Base-by-base conservation (phyloP, 2,888 invertebrate species). In the Callosobruchus maculatus region DNA sequence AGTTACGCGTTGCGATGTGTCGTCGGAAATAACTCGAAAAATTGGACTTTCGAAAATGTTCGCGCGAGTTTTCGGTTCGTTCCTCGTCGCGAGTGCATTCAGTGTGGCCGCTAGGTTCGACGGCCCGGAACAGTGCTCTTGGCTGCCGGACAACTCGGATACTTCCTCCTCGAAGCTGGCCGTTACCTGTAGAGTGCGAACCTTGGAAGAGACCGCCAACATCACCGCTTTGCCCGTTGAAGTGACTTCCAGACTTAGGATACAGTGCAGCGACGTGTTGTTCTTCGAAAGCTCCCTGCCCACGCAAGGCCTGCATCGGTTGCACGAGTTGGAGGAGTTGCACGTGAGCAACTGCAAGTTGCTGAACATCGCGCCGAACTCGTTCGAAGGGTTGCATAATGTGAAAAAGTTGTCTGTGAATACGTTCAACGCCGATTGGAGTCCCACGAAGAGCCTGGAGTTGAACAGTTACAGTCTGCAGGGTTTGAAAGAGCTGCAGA, bases 351-450 rank as follows among this genome's bases (percentile, higher is more conserved):
- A 93, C 81, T 96, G 96, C 88, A 96, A 96, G 87, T 88, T 96
- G 77, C 89, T 94, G 75, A 91, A 92, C 75, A 88, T 96, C 79
- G 93, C 94, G 31, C 90, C 92, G 31, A 92, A 93, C 80, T 91
- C 95, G 21, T 95, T 97, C 85, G 92, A 93, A 82, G 95, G 95
- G 49, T 89, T 97, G 67, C 90, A 90, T 81, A 94, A 94, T 82
- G 89, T 97, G 73, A 94, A 93, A 86, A 92, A 92, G 81, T 89
- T 97, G 70, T 91, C 93, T 75, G 88, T 97, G 72, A 92, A 93
- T 83, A 95, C 95, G 21, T 91, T 92, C 85, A 96, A 96, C 87
- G 90, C 90, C 21, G 93, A 94, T 77, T 96, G 96, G 95, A 89
- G 90, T 49, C 90, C 92, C 78, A 91, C 90, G 67, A 93, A 93